Percentiles rank a stretch among this genome's conserved stretches.
Evolutionary conservation across 2,888 invertebrate species (phyloP).

Genomic region (Ophion costatus): DNA sequence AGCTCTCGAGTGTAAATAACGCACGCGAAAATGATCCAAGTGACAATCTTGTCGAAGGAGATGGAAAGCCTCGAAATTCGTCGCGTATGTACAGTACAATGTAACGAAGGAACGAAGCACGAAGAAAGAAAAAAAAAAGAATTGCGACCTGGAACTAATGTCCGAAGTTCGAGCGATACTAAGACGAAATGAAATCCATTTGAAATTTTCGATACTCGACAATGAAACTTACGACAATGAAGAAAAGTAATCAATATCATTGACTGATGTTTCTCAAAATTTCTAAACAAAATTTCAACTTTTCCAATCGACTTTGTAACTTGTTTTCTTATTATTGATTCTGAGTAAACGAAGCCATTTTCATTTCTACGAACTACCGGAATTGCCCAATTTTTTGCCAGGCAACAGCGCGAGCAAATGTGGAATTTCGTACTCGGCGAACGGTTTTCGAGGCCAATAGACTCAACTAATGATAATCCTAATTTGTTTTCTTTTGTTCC

Average conservation of each 20-base stretch:
- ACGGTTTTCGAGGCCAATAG: not conserved
- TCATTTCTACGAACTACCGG: too few species aligned
- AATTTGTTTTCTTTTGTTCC: not conserved
- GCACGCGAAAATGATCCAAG: constrained; percentile 11
- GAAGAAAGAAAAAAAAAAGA: not conserved
- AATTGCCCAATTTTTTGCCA: not conserved
- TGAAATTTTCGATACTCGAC: too few species aligned
- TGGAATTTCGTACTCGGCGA: constrained; percentile 2
- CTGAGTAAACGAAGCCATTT: too few species aligned
- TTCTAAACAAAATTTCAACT: not conserved
- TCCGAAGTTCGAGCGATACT: constrained; percentile 19
- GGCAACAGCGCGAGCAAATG: not conserved
- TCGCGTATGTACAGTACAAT: constrained; percentile 29
- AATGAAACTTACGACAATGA: too few species aligned
- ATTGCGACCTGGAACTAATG: constrained; percentile 21
- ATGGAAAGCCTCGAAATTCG: constrained; percentile 7
- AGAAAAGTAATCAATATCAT: not conserved
- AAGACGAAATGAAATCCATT: too few species aligned
- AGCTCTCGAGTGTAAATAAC: constrained; percentile 25
- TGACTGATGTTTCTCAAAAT: not conserved
- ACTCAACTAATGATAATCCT: not conserved
- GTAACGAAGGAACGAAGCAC: constrained; percentile 2
- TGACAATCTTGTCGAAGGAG: constrained; percentile 1
- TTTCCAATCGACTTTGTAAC: not conserved
- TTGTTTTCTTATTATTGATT: too few species aligned